Conservation (phyloP, 2,797 vertebrate genomes). For the Setipinna tenuifilis region DNA sequence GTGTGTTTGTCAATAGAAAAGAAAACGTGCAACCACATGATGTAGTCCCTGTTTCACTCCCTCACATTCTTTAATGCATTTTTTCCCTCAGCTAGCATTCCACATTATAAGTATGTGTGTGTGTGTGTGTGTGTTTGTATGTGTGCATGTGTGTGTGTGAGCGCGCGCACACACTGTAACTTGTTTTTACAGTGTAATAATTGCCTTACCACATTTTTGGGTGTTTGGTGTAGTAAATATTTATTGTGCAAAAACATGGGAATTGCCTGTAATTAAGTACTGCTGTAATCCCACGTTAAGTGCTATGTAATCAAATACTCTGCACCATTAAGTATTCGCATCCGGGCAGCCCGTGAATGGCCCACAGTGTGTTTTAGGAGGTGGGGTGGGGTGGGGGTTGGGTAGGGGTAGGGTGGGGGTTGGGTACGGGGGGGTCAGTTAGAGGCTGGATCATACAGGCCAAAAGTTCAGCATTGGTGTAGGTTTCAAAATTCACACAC, state of each 20-base stretch:
- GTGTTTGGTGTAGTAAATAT: conserved; percentile 46
- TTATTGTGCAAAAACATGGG: conserved; percentile 39
- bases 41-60: neutral
- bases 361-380: conserved; percentile 21
- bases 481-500: conserved; percentile 32
- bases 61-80: neutral
- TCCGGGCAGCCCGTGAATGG: conserved; percentile 42
- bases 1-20: neutral
- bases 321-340: conserved; percentile 37
- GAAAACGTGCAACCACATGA: neutral
- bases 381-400: neutral
- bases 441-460: conserved; percentile 35
- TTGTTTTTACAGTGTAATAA: neutral
- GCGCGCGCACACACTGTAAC: neutral
- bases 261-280: conserved; percentile 45
- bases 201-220: conserved; percentile 31
- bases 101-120: neutral
- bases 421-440: conserved; percentile 23
- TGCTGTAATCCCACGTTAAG: conserved; percentile 31
- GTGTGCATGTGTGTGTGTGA: neutral
- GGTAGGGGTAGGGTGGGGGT: too few species aligned
- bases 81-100: neutral
- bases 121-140: too few species aligned
- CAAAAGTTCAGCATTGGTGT: conserved; percentile 48
- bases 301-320: conserved; percentile 37